Percentiles rank a stretch among this genome's conserved stretches.
phyloP scores from a whole-genome alignment of 2,888 invertebrate species.

The Rhamphomyia laevipes region DNA sequence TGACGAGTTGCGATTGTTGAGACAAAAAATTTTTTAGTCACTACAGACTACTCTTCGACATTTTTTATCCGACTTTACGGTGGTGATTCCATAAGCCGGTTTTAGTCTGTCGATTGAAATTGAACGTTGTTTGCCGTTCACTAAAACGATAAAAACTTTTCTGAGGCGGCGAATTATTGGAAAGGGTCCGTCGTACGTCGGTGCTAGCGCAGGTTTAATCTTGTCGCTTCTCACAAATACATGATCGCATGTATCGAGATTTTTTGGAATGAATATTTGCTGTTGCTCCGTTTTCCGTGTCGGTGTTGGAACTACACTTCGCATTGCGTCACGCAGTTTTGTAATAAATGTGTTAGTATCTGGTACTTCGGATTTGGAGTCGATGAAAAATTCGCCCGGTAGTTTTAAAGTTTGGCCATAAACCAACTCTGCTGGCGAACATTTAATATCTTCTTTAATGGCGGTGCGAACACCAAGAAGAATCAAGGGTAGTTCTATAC shows the following conservation, averaged over 20 bases:
- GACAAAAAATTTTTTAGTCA: no score
- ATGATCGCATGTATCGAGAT: no score
- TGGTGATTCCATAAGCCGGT: neutral
- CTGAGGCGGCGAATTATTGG: neutral
- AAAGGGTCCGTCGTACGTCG: conserved; percentile 2
- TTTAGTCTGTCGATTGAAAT: neutral
- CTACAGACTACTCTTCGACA: no score
- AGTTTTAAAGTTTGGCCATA: neutral
- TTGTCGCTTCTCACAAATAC: conserved; percentile 4
- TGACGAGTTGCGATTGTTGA: no score
- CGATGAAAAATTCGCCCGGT: neutral
- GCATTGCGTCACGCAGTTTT: no score
- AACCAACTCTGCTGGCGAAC: conserved; percentile 1
- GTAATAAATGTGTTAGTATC: neutral
- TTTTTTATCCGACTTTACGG: no score
- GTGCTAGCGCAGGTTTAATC: conserved; percentile 1
- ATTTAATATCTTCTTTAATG: neutral
- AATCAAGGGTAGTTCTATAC: conserved; percentile 4
- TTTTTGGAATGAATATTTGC: no score
- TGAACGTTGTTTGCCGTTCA: conserved; percentile 1
- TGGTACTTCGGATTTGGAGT: neutral
- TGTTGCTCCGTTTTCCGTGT: no score
- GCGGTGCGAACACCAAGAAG: conserved; percentile 3
- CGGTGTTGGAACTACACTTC: no score
- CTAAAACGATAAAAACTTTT: conserved; percentile 1